Base-by-base conservation (phyloP, 2,888 invertebrate genomes). In the Agrotis segetum region DNA sequence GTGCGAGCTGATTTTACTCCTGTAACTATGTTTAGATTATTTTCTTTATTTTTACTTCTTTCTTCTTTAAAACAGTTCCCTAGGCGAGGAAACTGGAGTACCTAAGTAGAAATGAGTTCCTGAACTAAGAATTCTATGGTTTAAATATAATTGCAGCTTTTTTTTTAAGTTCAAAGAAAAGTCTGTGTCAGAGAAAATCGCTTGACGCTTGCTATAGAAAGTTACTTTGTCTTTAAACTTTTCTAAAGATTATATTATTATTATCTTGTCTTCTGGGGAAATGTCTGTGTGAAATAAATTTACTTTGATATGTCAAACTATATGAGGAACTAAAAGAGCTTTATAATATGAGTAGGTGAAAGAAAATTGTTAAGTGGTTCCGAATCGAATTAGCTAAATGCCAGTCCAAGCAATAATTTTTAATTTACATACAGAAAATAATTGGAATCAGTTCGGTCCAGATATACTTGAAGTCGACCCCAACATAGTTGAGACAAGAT, bases 1-100 rank as follows among this genome's bases (percentile, higher is more conserved):
- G 79, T 83, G 82, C 79, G 86, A 88, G 86, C 88, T 91, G 91
- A 91, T 91, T 92, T 88, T 90, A 89, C 90, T 89, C 86, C 86
- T 81, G 88, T 89, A 88, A 90, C 88, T 62, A 21, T 74, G 71
- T 82, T 71, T 71, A 75, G 66, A 71, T 71, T 79, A 75, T 79
- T 67, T 49, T 44, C 56, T 71, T 67, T 79, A 52, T 55, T 74
- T 75, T 71, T 61, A 64, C 11, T 67, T 58, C 44, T 52, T 55
- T 19, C 52, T 55, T 60, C 29, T 70, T 58, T 52, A 44, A 50
- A 56, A 52, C 56, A 53, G 72, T 77, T 77, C 66, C 72, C 65
- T 17, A 34, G 58, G n/a, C 71, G 77, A 71, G 53, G 14, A 7
- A 64, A 50, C 34, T 71, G 49, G n/a, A 71, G 71, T 61, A 34